A percentile compares a stretch with the other conserved stretches of the same genome.
These are phyloP conservation scores for Buphagus erythrorhynchus DNA, from an alignment of 2,797 vertebrate species.

Conservation along the genomic window DNA sequence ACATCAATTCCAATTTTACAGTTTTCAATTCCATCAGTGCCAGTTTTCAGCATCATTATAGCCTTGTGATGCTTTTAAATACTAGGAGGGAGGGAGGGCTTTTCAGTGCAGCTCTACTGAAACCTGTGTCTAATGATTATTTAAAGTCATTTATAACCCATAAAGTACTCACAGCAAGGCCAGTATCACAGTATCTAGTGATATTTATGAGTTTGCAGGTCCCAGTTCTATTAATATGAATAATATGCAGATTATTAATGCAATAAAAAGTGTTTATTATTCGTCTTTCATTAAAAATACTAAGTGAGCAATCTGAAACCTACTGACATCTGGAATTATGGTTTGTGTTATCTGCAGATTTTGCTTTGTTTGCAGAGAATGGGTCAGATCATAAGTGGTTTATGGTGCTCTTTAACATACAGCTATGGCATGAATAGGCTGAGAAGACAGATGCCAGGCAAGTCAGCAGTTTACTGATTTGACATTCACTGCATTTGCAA, in stretches of 20 bases:
- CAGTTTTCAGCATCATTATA: neutral
- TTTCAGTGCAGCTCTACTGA: neutral
- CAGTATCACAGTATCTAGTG: neutral
- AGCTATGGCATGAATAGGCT: constrained; percentile 8
- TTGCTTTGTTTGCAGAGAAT: constrained; percentile 10
- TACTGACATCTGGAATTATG: constrained; percentile 22
- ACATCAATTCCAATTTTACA: neutral
- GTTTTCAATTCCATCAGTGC: neutral
- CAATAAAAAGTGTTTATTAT: constrained; percentile 3
- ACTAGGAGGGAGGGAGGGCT: neutral
- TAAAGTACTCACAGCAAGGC: neutral
- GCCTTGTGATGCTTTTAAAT: neutral
- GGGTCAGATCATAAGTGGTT: constrained; percentile 26
- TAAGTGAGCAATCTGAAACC: neutral
- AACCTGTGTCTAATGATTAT: neutral
- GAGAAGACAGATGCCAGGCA: neutral
- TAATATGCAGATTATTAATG: constrained; percentile 24
- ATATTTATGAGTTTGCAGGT: constrained; percentile 16
- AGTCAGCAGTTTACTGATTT: constrained; percentile 16
- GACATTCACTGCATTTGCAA: constrained; percentile 32
- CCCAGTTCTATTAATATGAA: neutral
- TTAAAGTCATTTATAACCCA: constrained; percentile 39
- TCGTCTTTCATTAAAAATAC: constrained; percentile 35
- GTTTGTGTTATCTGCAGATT: constrained; percentile 6
- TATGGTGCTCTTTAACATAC: constrained; percentile 8